Conservation (phyloP, 2,888 invertebrate species). For the Palloptera scutellata region DNA sequence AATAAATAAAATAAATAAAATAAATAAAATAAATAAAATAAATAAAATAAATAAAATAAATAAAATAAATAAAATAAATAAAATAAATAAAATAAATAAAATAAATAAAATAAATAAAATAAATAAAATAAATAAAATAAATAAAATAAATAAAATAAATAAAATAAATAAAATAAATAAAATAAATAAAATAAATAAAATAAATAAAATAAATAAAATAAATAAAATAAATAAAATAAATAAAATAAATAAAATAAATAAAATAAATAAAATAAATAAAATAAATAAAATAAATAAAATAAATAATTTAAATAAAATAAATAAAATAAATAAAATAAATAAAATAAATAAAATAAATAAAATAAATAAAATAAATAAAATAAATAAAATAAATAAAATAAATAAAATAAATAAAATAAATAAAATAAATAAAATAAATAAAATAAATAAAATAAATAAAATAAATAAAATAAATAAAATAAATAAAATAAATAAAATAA, state of each 20-base stretch:
- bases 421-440: background rate
- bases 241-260: background rate
- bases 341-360: background rate
- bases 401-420: background rate
- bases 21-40: constrained; percentile 26
- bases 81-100: constrained; percentile 35
- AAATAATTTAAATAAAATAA: constrained; percentile 6
- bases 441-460: background rate
- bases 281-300: constrained; percentile 4
- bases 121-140: constrained; percentile 29
- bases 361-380: background rate
- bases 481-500: no score
- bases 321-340: constrained; percentile 1
- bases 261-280: background rate
- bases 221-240: background rate
- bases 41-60: constrained; percentile 32
- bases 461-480: background rate
- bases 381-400: background rate
- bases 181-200: constrained; percentile 2
- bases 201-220: background rate
- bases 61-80: constrained; percentile 43
- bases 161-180: constrained; percentile 1
- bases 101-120: constrained; percentile 35
- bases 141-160: constrained; percentile 6
- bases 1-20: constrained; percentile 6